Base-by-base conservation (phyloP, 1,140 invertebrate genomes). In the Cherax destructor region DNA sequence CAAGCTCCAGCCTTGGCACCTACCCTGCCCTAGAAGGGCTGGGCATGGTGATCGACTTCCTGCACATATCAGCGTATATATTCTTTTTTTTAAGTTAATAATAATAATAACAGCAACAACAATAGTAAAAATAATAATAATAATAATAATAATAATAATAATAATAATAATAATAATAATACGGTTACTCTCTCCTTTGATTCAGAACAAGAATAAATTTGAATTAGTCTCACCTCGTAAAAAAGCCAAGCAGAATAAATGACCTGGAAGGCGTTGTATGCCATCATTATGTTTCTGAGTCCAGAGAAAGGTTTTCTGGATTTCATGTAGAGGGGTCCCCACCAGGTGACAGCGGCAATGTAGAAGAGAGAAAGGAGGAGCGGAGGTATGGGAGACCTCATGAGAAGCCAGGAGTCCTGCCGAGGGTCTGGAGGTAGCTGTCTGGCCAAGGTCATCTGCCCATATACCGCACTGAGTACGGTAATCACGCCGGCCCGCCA, bases 311-410 rank as follows among this genome's bases (percentile, higher is more conserved):
- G 97, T 95, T 97, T 96, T 93, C 97, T 96, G 94, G 97, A 96
- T 94, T 97, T 96, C 98, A 99, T 99, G 79, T 97, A 94, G 93
- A 96, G 96, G 78, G 97, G 97, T 16, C 98, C 98, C 86, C 98
- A 94, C 61, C 96, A 96, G 95, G 96, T 97, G 83, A 97, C 97
- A 94, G 97, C 97, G 94, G 97, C 97, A 72, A 97, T 97, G 95
- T 98, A 98, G 92, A 96, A 96, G 79, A 98, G 92, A 94, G 98
- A 98, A 92, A 98, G 96, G 21, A 95, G 94, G 47, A 99, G 94
- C 5, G 98, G 99, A n/a, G 98, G 98, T 93, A 97, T 95, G 24
- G 98, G 98, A 91, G 97, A 97, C 85, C 96, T 96, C 97, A 98
- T 98, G 95, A 99, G 96, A n/a, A 96, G 95, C 97, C 98, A 99